These are phyloP conservation scores for Cremastinae sp. DNA, from an alignment of 2,888 invertebrate species.

Conservation along the genomic window DNA sequence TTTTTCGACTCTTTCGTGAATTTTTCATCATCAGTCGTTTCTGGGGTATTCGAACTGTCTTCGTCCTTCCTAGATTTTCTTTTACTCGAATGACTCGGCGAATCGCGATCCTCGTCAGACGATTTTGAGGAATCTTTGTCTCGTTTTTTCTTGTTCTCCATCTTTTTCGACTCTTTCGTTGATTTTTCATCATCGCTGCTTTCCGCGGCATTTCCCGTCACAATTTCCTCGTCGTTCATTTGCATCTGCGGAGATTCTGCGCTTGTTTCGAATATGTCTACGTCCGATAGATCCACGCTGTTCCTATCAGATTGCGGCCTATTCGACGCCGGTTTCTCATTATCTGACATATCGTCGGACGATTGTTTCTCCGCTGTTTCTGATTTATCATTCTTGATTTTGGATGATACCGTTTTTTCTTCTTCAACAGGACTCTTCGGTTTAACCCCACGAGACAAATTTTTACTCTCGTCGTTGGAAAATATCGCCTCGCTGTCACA, in stretches of 20 bases:
- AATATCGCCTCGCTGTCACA: conserved; percentile 72
- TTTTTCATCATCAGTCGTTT: neutral
- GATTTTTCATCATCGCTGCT: neutral
- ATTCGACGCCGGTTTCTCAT: neutral
- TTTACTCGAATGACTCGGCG: neutral
- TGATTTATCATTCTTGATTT: neutral
- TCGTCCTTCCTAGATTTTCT: neutral
- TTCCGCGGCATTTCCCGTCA: neutral
- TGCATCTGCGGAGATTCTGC: neutral
- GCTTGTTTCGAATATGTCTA: conserved; percentile 30
- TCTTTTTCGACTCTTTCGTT: neutral
- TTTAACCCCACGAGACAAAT: neutral
- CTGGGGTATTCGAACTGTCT: neutral
- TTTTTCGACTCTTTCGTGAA: neutral
- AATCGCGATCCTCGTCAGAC: neutral
- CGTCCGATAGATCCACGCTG: conserved; percentile 27
- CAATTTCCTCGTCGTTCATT: neutral
- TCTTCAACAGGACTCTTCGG: neutral
- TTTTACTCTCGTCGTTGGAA: conserved; percentile 62
- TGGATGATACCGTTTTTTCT: neutral
- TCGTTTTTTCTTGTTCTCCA: neutral
- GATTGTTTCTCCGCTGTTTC: neutral
- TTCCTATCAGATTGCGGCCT: neutral
- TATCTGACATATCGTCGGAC: neutral
- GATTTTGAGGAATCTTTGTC: neutral